phyloP scores from a whole-genome alignment of 2,888 invertebrate genomes.

The Cephus nigrinus region DNA sequence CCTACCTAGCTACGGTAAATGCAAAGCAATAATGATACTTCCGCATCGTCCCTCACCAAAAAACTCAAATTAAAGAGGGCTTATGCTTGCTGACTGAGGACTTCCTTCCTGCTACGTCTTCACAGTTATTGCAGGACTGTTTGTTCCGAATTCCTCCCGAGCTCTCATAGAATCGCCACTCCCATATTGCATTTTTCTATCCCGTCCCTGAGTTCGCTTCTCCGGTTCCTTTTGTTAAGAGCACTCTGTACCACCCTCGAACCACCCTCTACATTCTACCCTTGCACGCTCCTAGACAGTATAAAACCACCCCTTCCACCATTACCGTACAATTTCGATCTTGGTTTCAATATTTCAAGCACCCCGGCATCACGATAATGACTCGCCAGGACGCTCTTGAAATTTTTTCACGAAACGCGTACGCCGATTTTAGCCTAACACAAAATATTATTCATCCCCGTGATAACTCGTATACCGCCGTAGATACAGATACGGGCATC shows the following conservation, averaged over 20 bases:
- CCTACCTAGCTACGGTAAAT: constrained; percentile 12
- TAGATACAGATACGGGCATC: background rate
- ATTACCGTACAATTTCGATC: background rate
- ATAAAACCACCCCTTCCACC: background rate
- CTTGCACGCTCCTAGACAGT: background rate
- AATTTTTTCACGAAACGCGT: background rate
- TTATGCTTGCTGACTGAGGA: constrained; percentile 19
- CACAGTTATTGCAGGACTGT: constrained; percentile 26
- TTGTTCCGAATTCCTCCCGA: constrained; percentile 12
- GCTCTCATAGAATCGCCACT: constrained; percentile 11
- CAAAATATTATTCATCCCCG: background rate
- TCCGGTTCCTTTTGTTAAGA: constrained; percentile 7
- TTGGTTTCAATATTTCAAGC: background rate
- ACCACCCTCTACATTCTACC: background rate
- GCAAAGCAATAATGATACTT: constrained; percentile 30
- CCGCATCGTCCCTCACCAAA: background rate
- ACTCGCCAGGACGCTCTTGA: background rate
- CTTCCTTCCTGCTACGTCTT: constrained; percentile 24
- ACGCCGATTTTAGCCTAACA: background rate
- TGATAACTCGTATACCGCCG: background rate
- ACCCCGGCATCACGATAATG: background rate
- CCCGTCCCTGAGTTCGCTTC: constrained; percentile 2
- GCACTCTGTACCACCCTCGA: no score
- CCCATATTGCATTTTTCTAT: constrained; percentile 25
- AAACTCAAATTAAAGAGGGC: constrained; percentile 11